Base-by-base conservation (phyloP, 2,797 vertebrate species). In the Alauda arvensis region DNA sequence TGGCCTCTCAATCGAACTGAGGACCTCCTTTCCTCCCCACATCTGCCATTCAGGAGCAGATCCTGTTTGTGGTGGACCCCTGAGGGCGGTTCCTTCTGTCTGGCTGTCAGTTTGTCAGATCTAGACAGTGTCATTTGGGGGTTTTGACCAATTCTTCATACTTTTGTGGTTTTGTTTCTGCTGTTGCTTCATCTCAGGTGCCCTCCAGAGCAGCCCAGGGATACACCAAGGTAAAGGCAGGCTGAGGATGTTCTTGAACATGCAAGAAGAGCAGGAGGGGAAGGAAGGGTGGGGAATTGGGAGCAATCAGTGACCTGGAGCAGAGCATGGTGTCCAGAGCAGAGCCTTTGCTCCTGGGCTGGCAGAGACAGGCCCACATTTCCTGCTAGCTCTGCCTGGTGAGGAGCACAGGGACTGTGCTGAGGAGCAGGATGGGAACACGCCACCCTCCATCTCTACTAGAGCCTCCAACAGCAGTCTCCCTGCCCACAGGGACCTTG, bases 11-110 rank as follows among this genome's bases (percentile, higher is more conserved):
- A 55, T 63, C 87, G 69, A 3, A 2, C 21, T 18, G 23, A 59
- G 59, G 63, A 71, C 60, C 70, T 83, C 88, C 75, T 87, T 91
- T 93, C 79, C 53, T 93, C 83, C 62, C 83, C 83, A 72, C 40
- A 48, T 78, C 80, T 65, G 59, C 74, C 14, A 0, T 49, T 85
- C 0, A 1, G 63, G 77, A 92, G 57, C 29, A 1, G 77, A 85
- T 89, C 52, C 56, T 81, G 56, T 89, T 91, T 81, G 75, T 69
- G 70, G 39, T 48, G 53, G 63, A 76, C 40, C 40, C 66, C 49
- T 34, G 45, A 76, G 77, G 71, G 75, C 18, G 14, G 40, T 69
- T 87, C 74, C 69, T 76, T 61, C 42, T 91, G 68, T 33, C 77
- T 61, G 29, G 43, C 79, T 83, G 62, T 56, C 3, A 6, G 24